A percentile compares a stretch with the other conserved stretches of the same genome.
Conservation (phyloP, 2,888 invertebrate species). For the Ophonus ardosiacus region DNA sequence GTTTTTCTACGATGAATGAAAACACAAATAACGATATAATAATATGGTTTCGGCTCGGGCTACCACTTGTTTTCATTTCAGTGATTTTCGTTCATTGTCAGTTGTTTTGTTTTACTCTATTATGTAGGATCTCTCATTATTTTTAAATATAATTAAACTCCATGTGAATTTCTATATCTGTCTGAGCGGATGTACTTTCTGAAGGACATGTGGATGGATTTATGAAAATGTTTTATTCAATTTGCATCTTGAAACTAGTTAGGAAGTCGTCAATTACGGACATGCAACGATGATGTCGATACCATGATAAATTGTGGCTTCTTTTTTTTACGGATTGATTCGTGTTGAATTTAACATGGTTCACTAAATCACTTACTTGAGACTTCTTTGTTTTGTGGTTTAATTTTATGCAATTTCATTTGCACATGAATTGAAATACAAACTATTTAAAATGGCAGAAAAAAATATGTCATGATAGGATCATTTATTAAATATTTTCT, state of each 20-base stretch:
- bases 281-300: constrained; percentile 31
- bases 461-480: neutral
- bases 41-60: neutral
- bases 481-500: too few species aligned
- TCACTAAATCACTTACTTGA: constrained; percentile 11
- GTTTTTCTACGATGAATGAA: constrained; percentile 2
- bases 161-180: constrained; percentile 37
- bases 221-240: constrained; percentile 39
- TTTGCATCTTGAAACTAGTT: constrained; percentile 16
- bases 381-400: neutral
- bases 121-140: constrained; percentile 36
- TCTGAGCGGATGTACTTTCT: constrained; percentile 39
- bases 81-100: constrained; percentile 32
- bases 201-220: constrained; percentile 34
- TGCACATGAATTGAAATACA: neutral
- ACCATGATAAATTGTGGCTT: neutral
- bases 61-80: constrained; percentile 28
- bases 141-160: constrained; percentile 32
- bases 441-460: neutral
- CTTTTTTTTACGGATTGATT: constrained; percentile 2
- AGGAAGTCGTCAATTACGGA: constrained; percentile 32
- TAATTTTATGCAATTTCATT: neutral
- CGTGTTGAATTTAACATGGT: constrained; percentile 8
- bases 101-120: constrained; percentile 32
- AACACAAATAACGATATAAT: constrained; percentile 10